Percentiles rank a stretch among this genome's conserved stretches.
Conservation (phyloP, 2,797 vertebrate species). For the Eurystomus glaucurus region DNA sequence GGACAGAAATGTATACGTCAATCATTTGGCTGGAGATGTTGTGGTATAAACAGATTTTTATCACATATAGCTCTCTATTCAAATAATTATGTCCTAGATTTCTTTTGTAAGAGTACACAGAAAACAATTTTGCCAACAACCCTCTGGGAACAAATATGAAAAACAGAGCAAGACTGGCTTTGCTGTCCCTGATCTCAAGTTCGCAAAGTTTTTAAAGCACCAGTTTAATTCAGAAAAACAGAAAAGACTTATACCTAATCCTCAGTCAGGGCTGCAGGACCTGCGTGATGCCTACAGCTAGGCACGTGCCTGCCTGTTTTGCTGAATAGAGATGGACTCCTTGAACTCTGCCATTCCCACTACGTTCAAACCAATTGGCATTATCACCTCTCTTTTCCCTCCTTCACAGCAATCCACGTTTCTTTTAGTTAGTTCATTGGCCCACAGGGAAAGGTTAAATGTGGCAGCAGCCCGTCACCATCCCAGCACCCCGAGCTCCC, state of each 20-base stretch:
- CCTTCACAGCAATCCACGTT: neutral
- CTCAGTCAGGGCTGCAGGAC: neutral
- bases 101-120: slow-evolving; percentile 27
- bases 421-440: neutral
- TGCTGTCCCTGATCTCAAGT: neutral
- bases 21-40: slow-evolving; percentile 74
- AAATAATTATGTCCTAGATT: slow-evolving; percentile 48
- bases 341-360: neutral
- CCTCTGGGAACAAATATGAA: neutral
- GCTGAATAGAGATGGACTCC: neutral
- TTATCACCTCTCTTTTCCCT: neutral
- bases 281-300: neutral
- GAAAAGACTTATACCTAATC: neutral
- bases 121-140: slow-evolving; percentile 17
- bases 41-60: slow-evolving; percentile 76
- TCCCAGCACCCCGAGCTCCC: accelerated
- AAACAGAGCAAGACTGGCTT: slow-evolving; percentile 39
- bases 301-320: neutral
- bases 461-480: neutral
- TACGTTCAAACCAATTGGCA: neutral
- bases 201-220: neutral
- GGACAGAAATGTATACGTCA: slow-evolving; percentile 73
- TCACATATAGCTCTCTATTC: slow-evolving; percentile 59
- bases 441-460: neutral
- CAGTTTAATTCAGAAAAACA: neutral